Evolutionary conservation across 2,888 invertebrate genomes (phyloP), one percentile per base, ranked within the genome.

Genomic region (Epicampocera succincta): DNA sequence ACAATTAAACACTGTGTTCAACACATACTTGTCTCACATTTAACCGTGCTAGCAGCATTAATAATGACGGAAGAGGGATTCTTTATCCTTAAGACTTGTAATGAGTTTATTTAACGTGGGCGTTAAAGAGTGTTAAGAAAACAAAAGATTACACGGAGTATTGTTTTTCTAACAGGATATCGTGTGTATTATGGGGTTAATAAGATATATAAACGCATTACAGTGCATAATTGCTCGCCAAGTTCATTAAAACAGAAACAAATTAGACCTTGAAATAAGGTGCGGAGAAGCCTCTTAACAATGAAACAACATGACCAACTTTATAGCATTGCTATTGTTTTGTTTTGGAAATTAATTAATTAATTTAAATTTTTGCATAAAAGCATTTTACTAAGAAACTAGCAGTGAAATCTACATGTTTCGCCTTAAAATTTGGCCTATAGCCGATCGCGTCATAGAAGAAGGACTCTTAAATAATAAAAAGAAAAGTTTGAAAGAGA

Each of bases 171-270:
- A 15, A 25, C 13, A 40, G 80, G 38, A 56, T 68, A 54, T 48
- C 17, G n/a, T 58, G 19, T 48, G 52, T 44, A 38, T 56, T 65
- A 74, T 46, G 56, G 46, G 72, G 61, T 81, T 73, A 81, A 73
- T 61, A 76, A 68, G 56, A 69, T 29, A 66, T 56, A 52, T 29
- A 61, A 58, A 84, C 84, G 85, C 86, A 84, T 84, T 83, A 84
- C 85, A 86, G 83, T 85, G 89, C 89, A 90, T 90, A 90, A 90
- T 90, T 90, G 90, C 90, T 90, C 90, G 89, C 89, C 89, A 90
- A 90, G 90, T 90, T 90, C 90, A 90, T 90, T 90, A 90, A 89
- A 90, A 50, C n/a, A 61, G 42, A 29, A 89, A 89, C 85, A 88
- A 86, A 88, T 90, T 90, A 89, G 89, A 90, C 90, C 89, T 88